A percentile compares a stretch with the other conserved stretches of the same genome.
Conservation (phyloP, 2,888 invertebrate species). For the Agriopis leucophaearia region DNA sequence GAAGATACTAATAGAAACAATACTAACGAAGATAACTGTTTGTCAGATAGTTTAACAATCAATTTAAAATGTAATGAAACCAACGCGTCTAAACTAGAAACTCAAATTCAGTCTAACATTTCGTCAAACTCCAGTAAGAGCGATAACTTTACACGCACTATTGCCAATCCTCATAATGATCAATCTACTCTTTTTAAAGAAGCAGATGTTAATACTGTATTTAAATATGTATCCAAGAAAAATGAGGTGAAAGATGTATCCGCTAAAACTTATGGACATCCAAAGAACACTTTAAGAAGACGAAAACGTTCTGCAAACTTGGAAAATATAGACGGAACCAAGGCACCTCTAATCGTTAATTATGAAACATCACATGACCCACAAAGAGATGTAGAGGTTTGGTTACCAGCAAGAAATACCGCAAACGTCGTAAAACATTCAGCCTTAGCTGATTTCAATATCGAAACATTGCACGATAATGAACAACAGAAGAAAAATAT, state of each 20-base stretch:
- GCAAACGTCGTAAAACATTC: slow-evolving; percentile 59
- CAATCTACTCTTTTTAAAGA: slow-evolving; percentile 46
- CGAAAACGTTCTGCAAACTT: slow-evolving; percentile 57
- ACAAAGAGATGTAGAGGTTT: slow-evolving; percentile 46
- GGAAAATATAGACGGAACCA: slow-evolving; percentile 45
- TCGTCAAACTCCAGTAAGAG: slow-evolving; percentile 17
- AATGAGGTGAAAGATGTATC: slow-evolving; percentile 46
- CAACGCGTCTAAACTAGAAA: slow-evolving; percentile 21
- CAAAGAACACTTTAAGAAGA: slow-evolving; percentile 68
- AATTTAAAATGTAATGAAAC: slow-evolving; percentile 39
- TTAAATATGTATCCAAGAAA: slow-evolving; percentile 73
- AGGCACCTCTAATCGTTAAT: slow-evolving; percentile 62
- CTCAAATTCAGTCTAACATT: background rate
- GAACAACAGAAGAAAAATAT: slow-evolving; percentile 22
- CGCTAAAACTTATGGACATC: slow-evolving; percentile 64
- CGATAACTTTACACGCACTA: slow-evolving; percentile 9
- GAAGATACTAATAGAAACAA: slow-evolving; percentile 32
- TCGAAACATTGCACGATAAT: slow-evolving; percentile 67
- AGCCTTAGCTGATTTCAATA: slow-evolving; percentile 72
- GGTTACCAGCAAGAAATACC: slow-evolving; percentile 48
- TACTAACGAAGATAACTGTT: slow-evolving; percentile 8
- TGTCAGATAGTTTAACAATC: background rate
- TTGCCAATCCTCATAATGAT: slow-evolving; percentile 22
- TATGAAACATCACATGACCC: slow-evolving; percentile 66
- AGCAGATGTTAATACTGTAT: slow-evolving; percentile 56